A percentile compares a stretch with the other conserved stretches of the same genome.
phyloP scores from a whole-genome alignment of 2,888 invertebrate genomes.

The Ganaspis brasiliensis region DNA sequence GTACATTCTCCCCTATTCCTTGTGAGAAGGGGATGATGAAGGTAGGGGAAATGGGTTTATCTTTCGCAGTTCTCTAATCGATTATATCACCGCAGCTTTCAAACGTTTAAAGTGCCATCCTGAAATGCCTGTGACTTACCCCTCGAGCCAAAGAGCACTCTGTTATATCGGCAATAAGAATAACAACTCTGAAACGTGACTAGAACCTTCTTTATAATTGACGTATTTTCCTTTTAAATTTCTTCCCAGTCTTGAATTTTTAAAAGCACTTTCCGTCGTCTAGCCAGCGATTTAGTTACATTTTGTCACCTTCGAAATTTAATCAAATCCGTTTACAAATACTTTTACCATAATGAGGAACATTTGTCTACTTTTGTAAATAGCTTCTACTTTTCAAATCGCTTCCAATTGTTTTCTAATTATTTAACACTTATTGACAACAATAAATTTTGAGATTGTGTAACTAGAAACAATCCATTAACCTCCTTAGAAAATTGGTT shows the following conservation, averaged over 20 bases:
- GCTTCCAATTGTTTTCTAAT: too few species aligned
- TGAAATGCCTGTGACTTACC: conserved; percentile 27
- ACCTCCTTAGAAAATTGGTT: too few species aligned
- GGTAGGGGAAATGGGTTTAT: conserved; percentile 56
- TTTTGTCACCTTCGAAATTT: neutral
- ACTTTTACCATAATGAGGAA: neutral
- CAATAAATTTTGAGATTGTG: too few species aligned
- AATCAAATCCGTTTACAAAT: neutral
- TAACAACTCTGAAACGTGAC: conserved; percentile 31
- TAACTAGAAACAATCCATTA: too few species aligned
- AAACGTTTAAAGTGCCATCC: conserved; percentile 34
- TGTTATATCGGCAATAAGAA: conserved; percentile 40
- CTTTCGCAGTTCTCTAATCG: conserved; percentile 50
- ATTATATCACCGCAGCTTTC: conserved; percentile 44
- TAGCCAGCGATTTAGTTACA: conserved; percentile 4
- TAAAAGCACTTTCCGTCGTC: conserved; percentile 11
- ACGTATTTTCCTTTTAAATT: conserved; percentile 33
- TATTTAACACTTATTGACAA: too few species aligned
- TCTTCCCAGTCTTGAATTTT: neutral
- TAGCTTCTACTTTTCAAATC: too few species aligned
- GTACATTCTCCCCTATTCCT: conserved; percentile 5
- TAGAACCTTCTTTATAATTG: conserved; percentile 27
- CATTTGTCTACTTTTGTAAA: too few species aligned
- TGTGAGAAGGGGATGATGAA: conserved; percentile 44
- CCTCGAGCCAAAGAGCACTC: conserved; percentile 38